Conservation (phyloP, 2,113 vertebrate genomes). For the Carassius gibelio region DNA sequence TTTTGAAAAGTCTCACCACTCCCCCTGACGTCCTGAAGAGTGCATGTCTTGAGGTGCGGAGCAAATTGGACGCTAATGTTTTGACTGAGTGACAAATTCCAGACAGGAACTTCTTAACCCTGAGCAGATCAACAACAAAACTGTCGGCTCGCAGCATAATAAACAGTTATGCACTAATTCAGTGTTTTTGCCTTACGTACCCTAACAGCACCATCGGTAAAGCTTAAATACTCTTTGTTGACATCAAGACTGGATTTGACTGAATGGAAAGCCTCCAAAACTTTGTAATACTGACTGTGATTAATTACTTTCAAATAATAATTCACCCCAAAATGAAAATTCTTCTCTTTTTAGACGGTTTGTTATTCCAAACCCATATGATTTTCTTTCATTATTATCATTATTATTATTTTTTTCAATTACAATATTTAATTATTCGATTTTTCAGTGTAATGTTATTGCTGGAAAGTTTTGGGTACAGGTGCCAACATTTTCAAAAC, state of each 20-base stretch:
- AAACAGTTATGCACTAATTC: neutral
- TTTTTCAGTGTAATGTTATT: no score
- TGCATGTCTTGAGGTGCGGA: constrained; percentile 15
- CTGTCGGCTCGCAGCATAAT: neutral
- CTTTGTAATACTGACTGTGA: neutral
- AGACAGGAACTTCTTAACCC: constrained; percentile 50
- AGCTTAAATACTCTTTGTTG: neutral
- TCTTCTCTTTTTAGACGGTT: neutral
- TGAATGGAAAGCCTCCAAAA: neutral
- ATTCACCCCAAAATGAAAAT: neutral
- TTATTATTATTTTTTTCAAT: no score
- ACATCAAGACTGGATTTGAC: neutral
- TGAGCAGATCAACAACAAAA: constrained; percentile 13
- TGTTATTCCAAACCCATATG: neutral
- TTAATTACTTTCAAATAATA: neutral
- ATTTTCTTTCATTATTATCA: neutral
- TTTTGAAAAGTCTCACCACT: constrained; percentile 26
- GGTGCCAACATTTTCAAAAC: no score
- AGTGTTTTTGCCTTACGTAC: neutral
- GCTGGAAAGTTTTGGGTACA: no score
- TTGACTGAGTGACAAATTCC: constrained; percentile 58
- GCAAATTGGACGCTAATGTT: constrained; percentile 39
- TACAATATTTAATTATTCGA: no score
- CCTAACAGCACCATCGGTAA: neutral
- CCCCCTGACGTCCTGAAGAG: constrained; percentile 21